Conservation (phyloP, 2,113 vertebrate genomes). For the Platichthys flesus region DNA sequence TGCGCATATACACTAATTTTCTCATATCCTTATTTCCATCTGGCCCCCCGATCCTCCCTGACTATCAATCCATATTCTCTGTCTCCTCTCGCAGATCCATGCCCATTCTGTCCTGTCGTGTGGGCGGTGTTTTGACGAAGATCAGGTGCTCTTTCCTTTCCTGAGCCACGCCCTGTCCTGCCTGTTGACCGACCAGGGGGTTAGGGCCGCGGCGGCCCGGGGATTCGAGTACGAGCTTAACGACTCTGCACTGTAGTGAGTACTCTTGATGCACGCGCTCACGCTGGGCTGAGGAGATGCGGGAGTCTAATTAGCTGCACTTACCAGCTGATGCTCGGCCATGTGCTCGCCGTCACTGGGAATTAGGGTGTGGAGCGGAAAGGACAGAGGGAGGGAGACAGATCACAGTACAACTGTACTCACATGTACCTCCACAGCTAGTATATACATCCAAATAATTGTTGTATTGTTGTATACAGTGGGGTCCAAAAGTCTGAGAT, state of each 20-base stretch:
- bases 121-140: conserved; percentile 80
- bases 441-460: not conserved
- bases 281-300: conserved; percentile 35
- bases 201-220: conserved; percentile 67
- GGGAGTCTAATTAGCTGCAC: conserved; percentile 77
- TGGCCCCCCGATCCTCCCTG: not conserved
- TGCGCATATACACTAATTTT: conserved; percentile 8
- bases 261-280: conserved; percentile 33
- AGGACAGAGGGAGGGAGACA: not conserved
- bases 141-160: conserved; percentile 79
- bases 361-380: conserved; percentile 46
- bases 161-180: conserved; percentile 77
- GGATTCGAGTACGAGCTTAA: conserved; percentile 82
- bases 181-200: conserved; percentile 78
- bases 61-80: conserved; percentile 26
- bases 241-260: conserved; percentile 82
- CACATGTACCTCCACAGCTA: not conserved
- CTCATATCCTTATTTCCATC: conserved; percentile 22
- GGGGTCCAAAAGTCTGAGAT: not conserved
- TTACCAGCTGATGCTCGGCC: conserved; percentile 54
- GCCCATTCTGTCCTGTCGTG: conserved; percentile 82
- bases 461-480: not conserved
- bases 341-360: conserved; percentile 69
- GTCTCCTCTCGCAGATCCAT: conserved; percentile 69
- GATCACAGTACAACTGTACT: not conserved